Conservation (phyloP, 2,888 invertebrate species). For the Andrena bucephala region DNA sequence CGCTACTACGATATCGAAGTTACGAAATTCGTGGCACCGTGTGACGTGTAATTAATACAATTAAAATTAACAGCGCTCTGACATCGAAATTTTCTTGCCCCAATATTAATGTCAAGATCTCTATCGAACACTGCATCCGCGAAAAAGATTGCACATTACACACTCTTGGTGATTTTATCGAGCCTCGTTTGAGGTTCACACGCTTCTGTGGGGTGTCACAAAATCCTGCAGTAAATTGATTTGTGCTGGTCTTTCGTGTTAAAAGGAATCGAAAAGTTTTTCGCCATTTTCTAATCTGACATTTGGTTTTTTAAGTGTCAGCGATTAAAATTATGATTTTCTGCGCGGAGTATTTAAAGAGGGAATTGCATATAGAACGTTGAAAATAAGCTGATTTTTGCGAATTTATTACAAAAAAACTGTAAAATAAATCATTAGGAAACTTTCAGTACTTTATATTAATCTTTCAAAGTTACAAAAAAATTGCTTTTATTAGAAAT, state of each 20-base stretch:
- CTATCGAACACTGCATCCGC: not conserved
- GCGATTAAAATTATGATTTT: too few species aligned
- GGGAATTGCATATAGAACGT: too few species aligned
- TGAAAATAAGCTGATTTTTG: too few species aligned
- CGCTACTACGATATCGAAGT: not conserved
- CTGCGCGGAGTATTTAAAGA: too few species aligned
- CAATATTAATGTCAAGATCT: conserved; percentile 16
- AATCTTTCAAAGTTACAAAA: too few species aligned
- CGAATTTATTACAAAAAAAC: too few species aligned
- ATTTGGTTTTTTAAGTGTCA: too few species aligned
- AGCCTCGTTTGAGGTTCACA: conserved; percentile 56
- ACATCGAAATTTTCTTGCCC: not conserved
- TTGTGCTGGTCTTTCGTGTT: not conserved
- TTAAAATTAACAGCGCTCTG: not conserved
- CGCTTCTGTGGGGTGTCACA: conserved; percentile 61
- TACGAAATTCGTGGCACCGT: not conserved
- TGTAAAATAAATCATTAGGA: too few species aligned
- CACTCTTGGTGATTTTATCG: conserved; percentile 31
- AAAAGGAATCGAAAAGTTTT: too few species aligned
- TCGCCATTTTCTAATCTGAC: too few species aligned
- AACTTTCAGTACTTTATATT: too few species aligned
- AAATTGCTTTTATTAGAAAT: too few species aligned
- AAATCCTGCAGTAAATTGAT: conserved; percentile 8
- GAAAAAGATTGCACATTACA: not conserved
- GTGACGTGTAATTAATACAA: not conserved